Evolutionary conservation across 2,113 vertebrate genomes (phyloP), one percentile per base, ranked within the genome.

Genomic region (Excalfactoria chinensis): DNA sequence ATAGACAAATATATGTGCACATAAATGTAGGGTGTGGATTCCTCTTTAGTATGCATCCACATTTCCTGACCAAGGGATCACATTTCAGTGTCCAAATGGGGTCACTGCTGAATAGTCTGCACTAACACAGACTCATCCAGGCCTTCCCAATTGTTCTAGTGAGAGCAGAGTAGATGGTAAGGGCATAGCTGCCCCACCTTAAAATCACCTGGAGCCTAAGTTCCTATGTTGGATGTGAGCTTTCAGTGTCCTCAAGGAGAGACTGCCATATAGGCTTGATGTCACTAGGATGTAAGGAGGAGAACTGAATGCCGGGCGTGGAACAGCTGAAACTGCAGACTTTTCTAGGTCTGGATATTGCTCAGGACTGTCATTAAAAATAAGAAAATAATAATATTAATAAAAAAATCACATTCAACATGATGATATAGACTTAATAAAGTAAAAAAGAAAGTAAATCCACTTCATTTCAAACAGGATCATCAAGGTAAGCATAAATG

Each of bases 1-100:
- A 56, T 6, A 22, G 14, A 18, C 21, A 51, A 1, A 13, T 12
- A 7, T 1, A 0, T 44, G 7, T 49, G 26, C 9, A 60, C 23
- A 18, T 4, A 26, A 32, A 5, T 7, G 16, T 12, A 62, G 35
- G 16, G 5, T 14, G 30, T 28, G 25, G 16, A 9, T 5, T 74
- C n/a, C 40, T 51, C 62, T 49, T 60, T 17, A 60, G 21, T 43
- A 18, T 55, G 19, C n/a, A 41, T 23, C 37, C 53, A 80, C 10
- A 21, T 9, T 64, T 21, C 23, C 40, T 66, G n/a, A 13, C 66
- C 60, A 46, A 64, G 78, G 62, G 48, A 49, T 21, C 48, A 49
- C 22, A 23, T 49, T 48, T 22, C 48, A 49, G 48, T 49, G 48
- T 23, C 48, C 35, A 74, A 16, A 11, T 1, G 26, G 20, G 56